Conservation (phyloP, 2,797 vertebrate genomes). For the Rhyacichthys aspro region DNA sequence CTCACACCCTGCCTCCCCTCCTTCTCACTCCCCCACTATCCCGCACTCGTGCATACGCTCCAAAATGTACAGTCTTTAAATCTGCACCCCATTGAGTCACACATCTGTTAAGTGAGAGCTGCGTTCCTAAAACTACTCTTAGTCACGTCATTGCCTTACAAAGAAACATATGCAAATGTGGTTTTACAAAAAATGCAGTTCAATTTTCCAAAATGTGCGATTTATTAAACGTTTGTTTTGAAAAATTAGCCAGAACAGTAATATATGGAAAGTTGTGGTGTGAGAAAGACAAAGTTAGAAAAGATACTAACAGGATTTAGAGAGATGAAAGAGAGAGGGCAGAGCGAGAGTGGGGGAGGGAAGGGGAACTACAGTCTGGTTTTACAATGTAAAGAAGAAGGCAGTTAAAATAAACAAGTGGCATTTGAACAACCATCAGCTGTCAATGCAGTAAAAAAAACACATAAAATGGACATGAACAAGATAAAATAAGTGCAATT, state of each 20-base stretch:
- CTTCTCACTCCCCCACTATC: background rate
- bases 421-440: constrained; percentile 65
- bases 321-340: constrained; percentile 56
- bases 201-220: constrained; percentile 65
- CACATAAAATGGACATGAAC: constrained; percentile 50
- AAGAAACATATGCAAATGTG: background rate
- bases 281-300: constrained; percentile 47
- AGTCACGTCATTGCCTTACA: background rate
- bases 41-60: constrained; percentile 26
- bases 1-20: constrained; percentile 39
- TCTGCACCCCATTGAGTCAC: constrained; percentile 64
- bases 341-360: constrained; percentile 52
- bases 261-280: constrained; percentile 47
- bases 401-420: constrained; percentile 68
- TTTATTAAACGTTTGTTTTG: constrained; percentile 79
- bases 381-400: constrained; percentile 60
- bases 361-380: constrained; percentile 48
- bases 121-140: constrained; percentile 15
- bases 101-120: constrained; percentile 63
- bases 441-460: constrained; percentile 71
- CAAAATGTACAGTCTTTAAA: constrained; percentile 65
- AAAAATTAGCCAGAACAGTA: constrained; percentile 70
- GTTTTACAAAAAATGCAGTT: constrained; percentile 10
- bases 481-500: constrained; percentile 75
- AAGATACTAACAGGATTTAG: constrained; percentile 50